Conservation (phyloP, 2,113 vertebrate species). For the Tragelaphus imberbis region DNA sequence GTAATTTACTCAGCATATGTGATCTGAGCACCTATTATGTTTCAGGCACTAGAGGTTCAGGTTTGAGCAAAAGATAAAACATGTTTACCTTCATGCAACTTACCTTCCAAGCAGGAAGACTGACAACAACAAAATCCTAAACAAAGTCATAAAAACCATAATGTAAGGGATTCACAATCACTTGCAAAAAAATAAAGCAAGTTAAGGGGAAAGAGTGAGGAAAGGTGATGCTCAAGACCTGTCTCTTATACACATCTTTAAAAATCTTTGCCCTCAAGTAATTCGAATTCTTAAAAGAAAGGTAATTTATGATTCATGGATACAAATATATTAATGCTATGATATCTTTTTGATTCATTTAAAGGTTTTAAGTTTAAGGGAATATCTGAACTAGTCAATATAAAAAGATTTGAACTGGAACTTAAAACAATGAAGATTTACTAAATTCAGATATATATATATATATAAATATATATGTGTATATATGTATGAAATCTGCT, state of each 20-base stretch:
- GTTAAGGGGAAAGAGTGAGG: not conserved
- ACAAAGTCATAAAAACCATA: not conserved
- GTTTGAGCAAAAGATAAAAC: not conserved
- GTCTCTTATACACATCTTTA: no score
- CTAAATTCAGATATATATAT: not conserved
- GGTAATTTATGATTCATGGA: not conserved
- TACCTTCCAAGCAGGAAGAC: not conserved
- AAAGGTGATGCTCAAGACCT: not conserved
- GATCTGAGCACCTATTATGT: not conserved
- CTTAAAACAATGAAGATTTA: not conserved
- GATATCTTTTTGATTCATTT: not conserved
- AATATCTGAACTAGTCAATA: not conserved
- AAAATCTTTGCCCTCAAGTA: not conserved
- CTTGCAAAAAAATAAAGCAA: not conserved
- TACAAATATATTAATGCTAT: not conserved
- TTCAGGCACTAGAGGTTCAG: not conserved
- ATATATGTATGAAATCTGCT: not conserved
- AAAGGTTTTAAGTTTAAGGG: not conserved
- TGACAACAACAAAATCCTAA: not conserved
- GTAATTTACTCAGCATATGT: not conserved
- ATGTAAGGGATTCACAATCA: not conserved
- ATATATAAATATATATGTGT: not conserved
- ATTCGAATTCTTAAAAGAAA: not conserved
- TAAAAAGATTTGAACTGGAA: not conserved
- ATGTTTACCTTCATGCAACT: not conserved